Evolutionary conservation across 2,113 vertebrate species (phyloP).

Genomic region (Leucosticte australis): DNA sequence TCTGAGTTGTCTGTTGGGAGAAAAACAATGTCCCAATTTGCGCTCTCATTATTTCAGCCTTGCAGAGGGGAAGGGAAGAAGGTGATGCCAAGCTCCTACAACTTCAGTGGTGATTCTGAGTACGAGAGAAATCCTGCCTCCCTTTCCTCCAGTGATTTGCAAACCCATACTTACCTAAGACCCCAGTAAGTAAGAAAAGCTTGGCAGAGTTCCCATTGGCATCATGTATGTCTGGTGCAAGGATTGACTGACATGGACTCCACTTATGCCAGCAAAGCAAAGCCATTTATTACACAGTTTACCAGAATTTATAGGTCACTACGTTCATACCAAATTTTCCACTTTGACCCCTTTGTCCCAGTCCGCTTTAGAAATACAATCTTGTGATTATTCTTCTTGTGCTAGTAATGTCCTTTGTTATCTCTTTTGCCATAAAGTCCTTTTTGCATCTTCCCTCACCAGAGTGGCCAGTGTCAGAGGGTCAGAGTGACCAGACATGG

Average conservation of each 20-base stretch:
- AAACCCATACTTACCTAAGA: neutral
- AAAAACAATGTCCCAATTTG: rapidly evolving
- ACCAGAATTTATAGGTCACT: neutral
- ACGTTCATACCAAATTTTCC: rapidly evolving
- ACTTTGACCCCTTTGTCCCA: neutral
- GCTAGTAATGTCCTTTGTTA: neutral
- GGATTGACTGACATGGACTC: neutral
- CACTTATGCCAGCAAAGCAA: neutral
- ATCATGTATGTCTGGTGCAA: neutral
- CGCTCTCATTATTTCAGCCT: neutral
- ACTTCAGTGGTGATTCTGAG: neutral
- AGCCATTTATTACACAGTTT: neutral
- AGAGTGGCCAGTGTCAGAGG: neutral
- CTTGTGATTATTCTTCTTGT: neutral
- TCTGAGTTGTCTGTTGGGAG: neutral
- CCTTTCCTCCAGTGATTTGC: neutral
- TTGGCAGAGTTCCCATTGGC: neutral
- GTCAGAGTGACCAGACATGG: neutral
- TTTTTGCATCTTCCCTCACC: neutral
- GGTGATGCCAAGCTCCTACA: neutral
- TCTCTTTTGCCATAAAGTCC: neutral
- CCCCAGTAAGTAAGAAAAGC: neutral
- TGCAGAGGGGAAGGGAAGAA: neutral
- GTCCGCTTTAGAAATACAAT: neutral
- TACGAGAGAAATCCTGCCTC: neutral